A percentile compares a stretch with the other conserved stretches of the same genome.
Evolutionary conservation across 92 coral and sea anemone species (phyloP).

Genomic region (Siderastrea siderea): DNA sequence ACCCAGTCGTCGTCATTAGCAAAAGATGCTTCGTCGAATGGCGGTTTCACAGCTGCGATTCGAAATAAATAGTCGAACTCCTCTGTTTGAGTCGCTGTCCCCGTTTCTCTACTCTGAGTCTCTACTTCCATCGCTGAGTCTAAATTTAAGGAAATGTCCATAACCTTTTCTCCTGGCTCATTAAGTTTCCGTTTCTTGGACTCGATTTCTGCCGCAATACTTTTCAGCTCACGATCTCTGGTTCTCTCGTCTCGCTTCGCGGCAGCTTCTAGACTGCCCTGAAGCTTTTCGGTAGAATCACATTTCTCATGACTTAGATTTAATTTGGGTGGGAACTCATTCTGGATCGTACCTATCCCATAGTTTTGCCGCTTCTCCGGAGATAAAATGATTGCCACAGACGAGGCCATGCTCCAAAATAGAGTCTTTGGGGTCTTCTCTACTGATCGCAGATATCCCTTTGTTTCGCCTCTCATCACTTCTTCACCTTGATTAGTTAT

Average conservation of each 20-base stretch:
- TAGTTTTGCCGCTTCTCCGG: not conserved
- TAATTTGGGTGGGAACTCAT: conserved; percentile 19
- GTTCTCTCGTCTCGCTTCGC: conserved; percentile 31
- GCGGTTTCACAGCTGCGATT: conserved; percentile 18
- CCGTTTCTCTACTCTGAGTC: conserved; percentile 13
- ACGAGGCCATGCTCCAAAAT: conserved; percentile 22
- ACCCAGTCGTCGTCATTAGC: conserved; percentile 44
- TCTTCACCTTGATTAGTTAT: conserved; percentile 11
- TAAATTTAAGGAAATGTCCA: conserved; percentile 29
- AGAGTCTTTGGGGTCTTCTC: conserved; percentile 28
- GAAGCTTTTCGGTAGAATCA: conserved; percentile 20
- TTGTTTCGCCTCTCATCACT: conserved; percentile 9
- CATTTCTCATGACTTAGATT: conserved; percentile 25
- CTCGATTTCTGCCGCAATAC: conserved; percentile 40
- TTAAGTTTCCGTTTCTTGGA: conserved; percentile 24
- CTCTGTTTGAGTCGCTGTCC: conserved; percentile 40
- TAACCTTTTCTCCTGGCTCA: conserved; percentile 44
- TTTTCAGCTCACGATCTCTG: conserved; percentile 23
- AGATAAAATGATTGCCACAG: conserved; percentile 16
- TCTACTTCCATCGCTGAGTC: conserved; percentile 47
- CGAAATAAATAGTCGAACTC: conserved; percentile 47
- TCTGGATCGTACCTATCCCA: conserved; percentile 33
- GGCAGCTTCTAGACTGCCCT: conserved; percentile 12
- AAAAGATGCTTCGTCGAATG: conserved; percentile 30
- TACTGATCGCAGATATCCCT: conserved; percentile 20